These are phyloP conservation scores for Parauchenoglanis ngamensis DNA, from an alignment of 2,797 vertebrate species.

Conservation along the genomic window DNA sequence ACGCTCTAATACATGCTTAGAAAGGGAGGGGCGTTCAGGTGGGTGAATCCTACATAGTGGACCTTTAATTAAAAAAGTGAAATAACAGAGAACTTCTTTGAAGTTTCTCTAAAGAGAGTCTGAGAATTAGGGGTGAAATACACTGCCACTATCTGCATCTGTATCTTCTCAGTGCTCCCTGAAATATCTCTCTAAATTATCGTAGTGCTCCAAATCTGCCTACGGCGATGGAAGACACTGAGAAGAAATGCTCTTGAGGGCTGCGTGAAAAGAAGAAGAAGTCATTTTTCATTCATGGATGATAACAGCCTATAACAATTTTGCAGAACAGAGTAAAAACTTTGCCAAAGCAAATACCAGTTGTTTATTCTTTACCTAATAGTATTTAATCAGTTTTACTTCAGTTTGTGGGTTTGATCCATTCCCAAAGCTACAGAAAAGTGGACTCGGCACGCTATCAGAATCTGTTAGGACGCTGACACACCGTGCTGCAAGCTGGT, in stretches of 20 bases:
- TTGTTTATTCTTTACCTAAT: background rate
- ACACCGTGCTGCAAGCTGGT: background rate
- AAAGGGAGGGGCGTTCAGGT: too few species aligned
- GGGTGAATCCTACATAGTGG: too few species aligned
- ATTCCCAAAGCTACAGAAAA: background rate
- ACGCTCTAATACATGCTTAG: too few species aligned
- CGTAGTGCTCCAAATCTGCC: background rate
- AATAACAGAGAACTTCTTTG: background rate
- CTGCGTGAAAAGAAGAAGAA: background rate
- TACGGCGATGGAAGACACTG: background rate
- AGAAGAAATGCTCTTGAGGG: background rate
- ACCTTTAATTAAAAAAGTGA: background rate
- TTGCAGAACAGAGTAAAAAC: background rate
- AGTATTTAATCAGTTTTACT: background rate
- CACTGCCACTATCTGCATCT: background rate
- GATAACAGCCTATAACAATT: background rate
- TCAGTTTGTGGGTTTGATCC: background rate
- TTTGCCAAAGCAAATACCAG: background rate
- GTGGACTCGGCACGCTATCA: background rate
- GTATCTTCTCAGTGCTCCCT: background rate
- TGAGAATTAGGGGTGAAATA: background rate
- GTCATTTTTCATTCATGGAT: background rate
- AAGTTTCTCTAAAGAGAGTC: background rate
- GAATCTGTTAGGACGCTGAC: background rate
- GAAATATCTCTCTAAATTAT: background rate